phyloP scores from a whole-genome alignment of 2,113 vertebrate species.

The Lucifuga dentata region DNA sequence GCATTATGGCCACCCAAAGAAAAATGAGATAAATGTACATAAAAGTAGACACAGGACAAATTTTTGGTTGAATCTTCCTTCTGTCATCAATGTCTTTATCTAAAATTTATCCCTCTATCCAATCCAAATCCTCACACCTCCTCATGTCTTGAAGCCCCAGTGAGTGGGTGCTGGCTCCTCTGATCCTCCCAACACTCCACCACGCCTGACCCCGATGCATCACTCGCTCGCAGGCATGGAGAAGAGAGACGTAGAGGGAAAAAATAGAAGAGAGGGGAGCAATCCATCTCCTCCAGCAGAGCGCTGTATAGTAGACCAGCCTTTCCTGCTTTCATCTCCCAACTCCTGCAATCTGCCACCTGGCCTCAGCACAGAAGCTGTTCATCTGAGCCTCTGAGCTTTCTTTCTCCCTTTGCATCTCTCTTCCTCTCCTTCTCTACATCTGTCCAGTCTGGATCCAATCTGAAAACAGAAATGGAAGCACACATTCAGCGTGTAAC shows the following conservation, averaged over 20 bases:
- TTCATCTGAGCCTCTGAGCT: constrained; percentile 47
- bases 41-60: background rate
- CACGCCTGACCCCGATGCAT: constrained; percentile 72
- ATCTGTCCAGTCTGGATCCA: constrained; percentile 32
- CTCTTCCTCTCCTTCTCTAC: constrained; percentile 13
- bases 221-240: constrained; percentile 60
- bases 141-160: constrained; percentile 14
- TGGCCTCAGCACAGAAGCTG: constrained; percentile 53
- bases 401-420: constrained; percentile 17
- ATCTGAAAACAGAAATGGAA: constrained; percentile 10
- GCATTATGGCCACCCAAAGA: background rate
- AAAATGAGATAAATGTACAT: constrained; percentile 4
- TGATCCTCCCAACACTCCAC: constrained; percentile 63
- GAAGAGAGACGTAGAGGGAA: constrained; percentile 50
- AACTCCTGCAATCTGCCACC: constrained; percentile 67
- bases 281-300: constrained; percentile 60
- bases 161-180: constrained; percentile 61
- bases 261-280: constrained; percentile 56
- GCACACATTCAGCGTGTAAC: background rate
- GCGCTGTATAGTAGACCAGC: constrained; percentile 63
- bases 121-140: constrained; percentile 37
- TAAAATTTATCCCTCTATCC: background rate
- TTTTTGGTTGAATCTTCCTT: background rate
- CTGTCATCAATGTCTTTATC: no score
- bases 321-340: constrained; percentile 70